Evolutionary conservation across 2,888 invertebrate species (phyloP), one percentile per base, ranked within the genome.

Genomic region (Ypsolopha scabrella): DNA sequence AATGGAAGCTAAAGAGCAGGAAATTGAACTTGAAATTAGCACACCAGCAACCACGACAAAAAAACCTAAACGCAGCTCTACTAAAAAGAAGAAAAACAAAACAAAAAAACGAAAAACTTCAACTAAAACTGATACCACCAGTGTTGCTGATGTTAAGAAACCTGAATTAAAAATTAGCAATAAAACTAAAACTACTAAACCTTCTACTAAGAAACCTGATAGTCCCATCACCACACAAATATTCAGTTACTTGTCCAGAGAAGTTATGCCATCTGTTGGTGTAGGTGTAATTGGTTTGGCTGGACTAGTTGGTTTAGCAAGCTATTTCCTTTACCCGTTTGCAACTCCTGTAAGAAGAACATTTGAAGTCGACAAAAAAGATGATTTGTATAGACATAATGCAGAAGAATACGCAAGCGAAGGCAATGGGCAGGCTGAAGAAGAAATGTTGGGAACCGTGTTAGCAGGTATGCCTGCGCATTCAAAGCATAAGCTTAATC

Each of bases 251-350:
- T 75, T 94, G 41, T 92, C 93, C 2, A 87, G 93, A 60, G 93
- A 94, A 80, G 91, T 94, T 0, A 93, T 94, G 91, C 93, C 94
- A 0, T 92, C 92, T 36, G 92, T 94, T 14, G 93, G 94, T 0
- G 91, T 93, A 0, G 93, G 94, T 60, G 76, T 94, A 14, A 89
- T 93, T 9, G 93, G 94, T 1, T 72, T 94, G 43, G 91, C 93
- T 54, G 89, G 93, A 54, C 88, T 92, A 41, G 91, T 92, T 2
- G 94, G 94, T 2, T 70, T 94, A 38, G 94, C 94, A 37, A 92
- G 93, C 51, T 92, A 93, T 60, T 92, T 93, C 69, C 76, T 93
- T 14, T 93, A 93, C 76, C 93, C 94, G 6, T 93, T 93, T 57
- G 87, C 91, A 1, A 88, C 90, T 7, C 89, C 91, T 0, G 88